Percentiles rank a stretch among this genome's conserved stretches.
These are phyloP conservation scores for Diorhabda elongata DNA, from an alignment of 1,140 invertebrate genomes.

Conservation along the genomic window DNA sequence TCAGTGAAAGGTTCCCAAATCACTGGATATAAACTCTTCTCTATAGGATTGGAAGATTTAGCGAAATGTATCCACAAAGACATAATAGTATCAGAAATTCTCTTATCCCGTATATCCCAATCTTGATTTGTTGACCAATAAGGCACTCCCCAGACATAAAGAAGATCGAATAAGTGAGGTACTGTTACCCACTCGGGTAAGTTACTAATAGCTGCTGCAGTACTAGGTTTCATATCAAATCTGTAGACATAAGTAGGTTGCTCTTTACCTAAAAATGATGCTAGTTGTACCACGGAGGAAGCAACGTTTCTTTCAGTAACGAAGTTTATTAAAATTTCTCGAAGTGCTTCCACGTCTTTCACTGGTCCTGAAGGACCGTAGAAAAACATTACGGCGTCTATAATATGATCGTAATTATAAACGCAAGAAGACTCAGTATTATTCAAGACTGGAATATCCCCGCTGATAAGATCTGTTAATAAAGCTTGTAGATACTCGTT, in stretches of 20 bases:
- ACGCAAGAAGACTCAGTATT: conserved; percentile 60
- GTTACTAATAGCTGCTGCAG: conserved; percentile 55
- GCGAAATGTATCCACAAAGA: conserved; percentile 71
- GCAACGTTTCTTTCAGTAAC: conserved; percentile 71
- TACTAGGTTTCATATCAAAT: conserved; percentile 70
- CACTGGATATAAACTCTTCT: conserved; percentile 57
- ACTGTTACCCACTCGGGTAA: conserved; percentile 71
- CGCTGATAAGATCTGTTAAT: conserved; percentile 57
- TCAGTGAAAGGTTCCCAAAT: conserved; percentile 67
- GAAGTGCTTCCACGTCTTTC: conserved; percentile 54
- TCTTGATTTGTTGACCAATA: conserved; percentile 54
- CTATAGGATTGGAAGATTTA: conserved; percentile 65
- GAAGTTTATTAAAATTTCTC: conserved; percentile 61
- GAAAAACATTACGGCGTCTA: conserved; percentile 69
- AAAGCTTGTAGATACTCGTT: conserved; percentile 55
- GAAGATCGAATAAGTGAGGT: conserved; percentile 73
- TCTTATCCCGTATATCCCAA: conserved; percentile 72
- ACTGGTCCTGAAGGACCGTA: conserved; percentile 59
- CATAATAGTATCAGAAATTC: conserved; percentile 71
- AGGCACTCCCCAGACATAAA: conserved; percentile 73
- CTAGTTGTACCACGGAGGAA: conserved; percentile 62
- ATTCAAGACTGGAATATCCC: conserved; percentile 53
- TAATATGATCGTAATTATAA: conserved; percentile 63
- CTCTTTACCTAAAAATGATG: conserved; percentile 59
- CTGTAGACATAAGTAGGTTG: conserved; percentile 63